Base-by-base conservation (phyloP, 2,797 vertebrate genomes). In the Valencia hispanica region DNA sequence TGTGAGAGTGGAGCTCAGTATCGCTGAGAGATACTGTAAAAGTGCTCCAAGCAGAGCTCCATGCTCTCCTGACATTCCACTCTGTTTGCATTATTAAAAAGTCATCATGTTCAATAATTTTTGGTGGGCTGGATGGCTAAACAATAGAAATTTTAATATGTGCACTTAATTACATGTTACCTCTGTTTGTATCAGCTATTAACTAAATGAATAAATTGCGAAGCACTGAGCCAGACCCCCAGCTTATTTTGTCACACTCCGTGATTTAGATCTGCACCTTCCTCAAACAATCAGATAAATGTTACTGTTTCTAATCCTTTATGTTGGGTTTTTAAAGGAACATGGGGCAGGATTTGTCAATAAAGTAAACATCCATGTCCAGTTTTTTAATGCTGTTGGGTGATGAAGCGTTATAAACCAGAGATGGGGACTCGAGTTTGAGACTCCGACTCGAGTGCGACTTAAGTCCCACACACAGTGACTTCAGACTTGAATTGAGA, bases 11-110 rank as follows among this genome's bases (percentile, higher is more conserved):
- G 47, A 43, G 68, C 34, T 73, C 34, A 39, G n/a, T 17, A 72
- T 57, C 61, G 36, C 74, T 77, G 11, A 70, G 70, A 59, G 34
- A 61, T 66, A 69, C 75, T 48, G 22, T 30, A 68, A 14, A 3
- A 39, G 12, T 66, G 76, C 17, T 55, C 70, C 27, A 9, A 65
- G 43, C 3, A 17, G 25, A 79, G 77, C 74, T 66, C 27, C 32
- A 41, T 72, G 59, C n/a, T 74, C 0, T n/a, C 4, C 66, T 5
- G 41, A 81, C 0, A 10, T n/a, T 51, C 51, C 66, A 61, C 51
- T 71, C 25, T 41, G 11, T 73, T 48, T 1, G 7, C 27, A 72
- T 43, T 27, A 68, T 71, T 15, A 75, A 80, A 78, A 59, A 17
- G 30, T 55, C 73, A 32, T 12, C 36, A n/a, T 36, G 47, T 48